phyloP scores from a whole-genome alignment of 2,888 invertebrate species.

The Lochmaea crataegi region DNA sequence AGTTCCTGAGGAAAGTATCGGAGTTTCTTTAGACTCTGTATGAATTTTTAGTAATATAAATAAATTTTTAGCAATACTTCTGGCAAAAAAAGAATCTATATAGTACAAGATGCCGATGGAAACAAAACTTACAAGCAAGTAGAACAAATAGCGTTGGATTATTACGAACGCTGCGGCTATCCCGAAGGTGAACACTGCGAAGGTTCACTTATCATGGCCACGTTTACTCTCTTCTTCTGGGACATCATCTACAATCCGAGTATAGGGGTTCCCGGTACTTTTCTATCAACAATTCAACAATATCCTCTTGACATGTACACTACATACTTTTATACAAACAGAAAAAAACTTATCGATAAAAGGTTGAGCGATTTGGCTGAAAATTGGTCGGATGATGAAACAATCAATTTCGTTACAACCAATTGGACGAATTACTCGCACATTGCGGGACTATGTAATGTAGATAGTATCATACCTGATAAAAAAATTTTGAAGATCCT shows the following conservation, averaged over 20 bases:
- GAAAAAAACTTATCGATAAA: slow-evolving; percentile 71
- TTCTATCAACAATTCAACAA: slow-evolving; percentile 67
- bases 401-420: slow-evolving; percentile 55
- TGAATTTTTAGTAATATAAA: too few relatives aligned
- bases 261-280: slow-evolving; percentile 67
- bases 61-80: slow-evolving; percentile 48
- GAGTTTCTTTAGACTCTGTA: too few relatives aligned
- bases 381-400: slow-evolving; percentile 62
- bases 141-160: slow-evolving; percentile 69
- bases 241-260: slow-evolving; percentile 75
- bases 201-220: slow-evolving; percentile 54
- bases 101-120: slow-evolving; percentile 54
- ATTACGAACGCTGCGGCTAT: slow-evolving; percentile 67
- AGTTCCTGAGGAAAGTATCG: too few relatives aligned
- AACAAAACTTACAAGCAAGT: slow-evolving; percentile 66
- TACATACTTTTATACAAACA: slow-evolving; percentile 74
- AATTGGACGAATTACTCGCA: slow-evolving; percentile 66
- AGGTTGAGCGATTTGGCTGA: slow-evolving; percentile 64
- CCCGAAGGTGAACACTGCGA: slow-evolving; percentile 64
- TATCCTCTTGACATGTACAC: slow-evolving; percentile 80
- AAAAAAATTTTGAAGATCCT: slow-evolving; percentile 63
- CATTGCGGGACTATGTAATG: slow-evolving; percentile 50
- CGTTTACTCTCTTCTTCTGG: slow-evolving; percentile 74
- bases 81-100: slow-evolving; percentile 59
- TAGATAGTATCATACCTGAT: slow-evolving; percentile 41